These are phyloP conservation scores for Accipiter cooperii DNA, from an alignment of 2,113 vertebrate genomes.

Conservation along the genomic window DNA sequence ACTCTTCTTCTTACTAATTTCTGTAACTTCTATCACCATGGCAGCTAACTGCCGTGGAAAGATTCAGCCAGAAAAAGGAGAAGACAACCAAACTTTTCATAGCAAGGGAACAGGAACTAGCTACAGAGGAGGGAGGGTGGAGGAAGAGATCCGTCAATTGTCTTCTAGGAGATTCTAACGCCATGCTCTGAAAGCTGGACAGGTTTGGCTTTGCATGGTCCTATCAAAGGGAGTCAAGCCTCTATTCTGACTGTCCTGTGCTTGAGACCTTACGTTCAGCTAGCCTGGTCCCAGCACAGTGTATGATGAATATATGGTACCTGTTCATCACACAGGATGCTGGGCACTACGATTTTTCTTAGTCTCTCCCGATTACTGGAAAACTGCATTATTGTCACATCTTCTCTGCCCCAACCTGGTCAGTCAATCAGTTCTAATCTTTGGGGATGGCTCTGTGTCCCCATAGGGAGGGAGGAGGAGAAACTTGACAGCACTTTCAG, in stretches of 20 bases:
- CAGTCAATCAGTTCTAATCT: not conserved
- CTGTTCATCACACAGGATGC: not conserved
- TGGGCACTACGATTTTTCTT: not conserved
- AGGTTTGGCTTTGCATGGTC: not conserved
- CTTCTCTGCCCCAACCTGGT: not conserved
- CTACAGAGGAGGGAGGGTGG: not conserved
- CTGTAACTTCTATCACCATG: constrained; percentile 65
- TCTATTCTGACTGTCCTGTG: not conserved
- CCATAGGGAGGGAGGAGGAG: not conserved
- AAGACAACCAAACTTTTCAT: constrained; percentile 59
- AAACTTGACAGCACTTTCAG: not conserved
- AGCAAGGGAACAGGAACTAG: not conserved
- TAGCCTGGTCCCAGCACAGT: not conserved
- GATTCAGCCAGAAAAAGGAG: constrained; percentile 50
- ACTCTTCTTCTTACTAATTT: constrained; percentile 64
- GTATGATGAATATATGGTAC: not conserved
- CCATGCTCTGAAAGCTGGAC: not conserved
- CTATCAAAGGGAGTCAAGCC: not conserved
- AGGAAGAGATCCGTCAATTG: not conserved
- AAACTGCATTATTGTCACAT: not conserved
- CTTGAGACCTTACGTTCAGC: not conserved
- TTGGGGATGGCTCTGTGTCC: not conserved
- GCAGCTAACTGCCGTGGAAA: constrained; percentile 55
- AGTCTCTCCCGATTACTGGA: not conserved
- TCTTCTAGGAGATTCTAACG: not conserved